Base-by-base conservation (phyloP, 2,888 invertebrate genomes). In the Syrphus vitripennis region DNA sequence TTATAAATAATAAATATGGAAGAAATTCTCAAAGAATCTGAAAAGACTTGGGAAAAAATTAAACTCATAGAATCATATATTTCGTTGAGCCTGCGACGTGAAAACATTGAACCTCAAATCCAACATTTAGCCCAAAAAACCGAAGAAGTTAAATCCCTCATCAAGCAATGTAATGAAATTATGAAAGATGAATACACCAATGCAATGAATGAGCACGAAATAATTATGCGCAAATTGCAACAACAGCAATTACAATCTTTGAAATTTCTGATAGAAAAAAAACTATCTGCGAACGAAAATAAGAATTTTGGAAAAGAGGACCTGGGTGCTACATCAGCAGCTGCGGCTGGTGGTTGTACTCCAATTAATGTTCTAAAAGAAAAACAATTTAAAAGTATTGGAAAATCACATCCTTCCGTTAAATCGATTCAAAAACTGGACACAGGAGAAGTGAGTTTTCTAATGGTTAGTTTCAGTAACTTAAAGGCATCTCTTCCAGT, bases 31-130 rank as follows among this genome's bases (percentile, higher is more conserved):
- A 21, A 37, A 48, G 83, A 76, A 40, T 21, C 75, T 0, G 65
- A 84, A 9, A 48, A 26, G 24, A 16, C 26, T 0, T 53, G 71
- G 6, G 48, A 71, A 5, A 89, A 88, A 87, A 88, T 90, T 1
- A 48, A 78, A 1, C 70, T 87, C 5, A 80, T 90, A 14, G 89
- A 90, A 37, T 72, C 88, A 9, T 89, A 88, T 21, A 88, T 89
- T 34, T 77, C 88, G 0, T 65, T 90, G n/a, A 87, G 88, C 16
- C 76, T 89, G 10, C 83, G 88, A 12, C 89, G 89, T 14, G 82
- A 89, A n/a, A 65, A 86, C n/a, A 79, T 89, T 3, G 71, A 79
- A 1, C 59, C 86, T 0, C 82, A 89, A 5, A 71, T 89, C 16
- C 26, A 75, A 7, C 65, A 77, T 31, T 19, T 89, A 1, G n/a